Percentiles rank a stretch among this genome's conserved stretches.
These are phyloP conservation scores for Cyrtonyx montezumae DNA, from an alignment of 2,113 vertebrate species.

Conservation along the genomic window DNA sequence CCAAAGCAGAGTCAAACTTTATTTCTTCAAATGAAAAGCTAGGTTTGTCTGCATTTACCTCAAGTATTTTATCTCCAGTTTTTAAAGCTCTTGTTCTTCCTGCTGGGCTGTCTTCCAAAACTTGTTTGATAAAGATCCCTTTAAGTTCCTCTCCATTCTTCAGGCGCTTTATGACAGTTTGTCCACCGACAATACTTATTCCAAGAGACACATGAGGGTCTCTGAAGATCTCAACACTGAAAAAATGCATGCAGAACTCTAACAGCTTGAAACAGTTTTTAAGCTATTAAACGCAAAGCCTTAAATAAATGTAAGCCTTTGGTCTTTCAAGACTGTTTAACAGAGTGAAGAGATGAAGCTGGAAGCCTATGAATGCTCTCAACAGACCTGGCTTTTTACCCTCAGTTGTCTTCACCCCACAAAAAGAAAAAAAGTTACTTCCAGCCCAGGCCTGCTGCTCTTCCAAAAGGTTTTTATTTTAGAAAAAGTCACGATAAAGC, in stretches of 20 bases:
- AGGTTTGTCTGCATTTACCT: constrained; percentile 80
- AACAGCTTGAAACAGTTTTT: constrained; percentile 26
- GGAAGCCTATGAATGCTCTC: not conserved
- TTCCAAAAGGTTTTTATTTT: not conserved
- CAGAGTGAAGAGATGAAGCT: not conserved
- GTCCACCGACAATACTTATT: constrained; percentile 98
- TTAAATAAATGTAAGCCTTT: constrained; percentile 18
- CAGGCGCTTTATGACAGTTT: constrained; percentile 91
- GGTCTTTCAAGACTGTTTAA: constrained; percentile 36
- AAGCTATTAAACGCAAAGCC: not conserved
- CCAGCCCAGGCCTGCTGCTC: not conserved
- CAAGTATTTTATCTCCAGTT: constrained; percentile 98
- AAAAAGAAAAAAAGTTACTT: not conserved
- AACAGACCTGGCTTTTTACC: not conserved
- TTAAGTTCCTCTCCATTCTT: constrained; percentile 96
- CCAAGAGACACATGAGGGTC: constrained; percentile 89
- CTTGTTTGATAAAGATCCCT: constrained; percentile 98
- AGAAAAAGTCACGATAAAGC: not conserved
- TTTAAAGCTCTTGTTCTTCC: constrained; percentile 86
- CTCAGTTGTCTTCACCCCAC: not conserved
- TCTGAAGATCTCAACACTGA: constrained; percentile 91
- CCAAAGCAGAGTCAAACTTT: not conserved
- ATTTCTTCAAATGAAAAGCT: constrained; percentile 13
- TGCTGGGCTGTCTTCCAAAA: constrained; percentile 90
- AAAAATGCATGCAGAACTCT: not conserved